These are phyloP conservation scores for Epinotia bilunana DNA, from an alignment of 2,888 invertebrate genomes.

Conservation along the genomic window DNA sequence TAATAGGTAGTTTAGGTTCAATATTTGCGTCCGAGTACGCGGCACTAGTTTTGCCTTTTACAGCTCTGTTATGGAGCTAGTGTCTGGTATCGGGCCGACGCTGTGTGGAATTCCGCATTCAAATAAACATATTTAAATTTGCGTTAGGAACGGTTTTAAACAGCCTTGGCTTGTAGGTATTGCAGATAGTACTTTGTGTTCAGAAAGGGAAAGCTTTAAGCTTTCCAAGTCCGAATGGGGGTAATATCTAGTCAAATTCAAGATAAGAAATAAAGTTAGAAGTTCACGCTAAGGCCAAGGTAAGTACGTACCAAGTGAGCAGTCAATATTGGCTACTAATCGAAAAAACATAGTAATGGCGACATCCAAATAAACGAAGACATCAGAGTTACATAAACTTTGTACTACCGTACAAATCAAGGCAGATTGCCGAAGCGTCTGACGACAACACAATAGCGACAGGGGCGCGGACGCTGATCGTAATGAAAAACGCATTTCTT, in stretches of 20 bases:
- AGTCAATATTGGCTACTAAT: background rate
- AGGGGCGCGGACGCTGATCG: conserved; percentile 2
- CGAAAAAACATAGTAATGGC: conserved; percentile 1
- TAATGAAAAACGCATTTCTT: conserved; percentile 9
- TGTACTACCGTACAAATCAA: conserved; percentile 32
- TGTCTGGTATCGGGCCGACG: conserved; percentile 22
- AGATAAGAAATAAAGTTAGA: too few relatives aligned
- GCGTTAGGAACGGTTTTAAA: conserved; percentile 7
- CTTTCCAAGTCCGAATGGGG: background rate
- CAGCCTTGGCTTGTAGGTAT: background rate
- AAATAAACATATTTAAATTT: conserved; percentile 20
- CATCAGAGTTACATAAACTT: conserved; percentile 22
- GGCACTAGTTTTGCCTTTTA: conserved; percentile 38
- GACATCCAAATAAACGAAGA: conserved; percentile 2
- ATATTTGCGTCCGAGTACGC: conserved; percentile 27
- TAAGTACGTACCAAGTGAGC: background rate
- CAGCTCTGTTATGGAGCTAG: conserved; percentile 32
- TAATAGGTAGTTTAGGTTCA: conserved; percentile 19
- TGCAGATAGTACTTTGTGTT: background rate
- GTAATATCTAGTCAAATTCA: background rate
- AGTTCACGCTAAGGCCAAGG: too few relatives aligned
- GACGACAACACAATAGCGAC: conserved; percentile 28
- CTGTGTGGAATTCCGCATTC: conserved; percentile 19
- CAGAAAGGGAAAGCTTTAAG: background rate
- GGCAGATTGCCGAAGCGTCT: conserved; percentile 22